These are phyloP conservation scores for Potorous gilbertii DNA, from an alignment of 2,797 vertebrate genomes.

Conservation along the genomic window DNA sequence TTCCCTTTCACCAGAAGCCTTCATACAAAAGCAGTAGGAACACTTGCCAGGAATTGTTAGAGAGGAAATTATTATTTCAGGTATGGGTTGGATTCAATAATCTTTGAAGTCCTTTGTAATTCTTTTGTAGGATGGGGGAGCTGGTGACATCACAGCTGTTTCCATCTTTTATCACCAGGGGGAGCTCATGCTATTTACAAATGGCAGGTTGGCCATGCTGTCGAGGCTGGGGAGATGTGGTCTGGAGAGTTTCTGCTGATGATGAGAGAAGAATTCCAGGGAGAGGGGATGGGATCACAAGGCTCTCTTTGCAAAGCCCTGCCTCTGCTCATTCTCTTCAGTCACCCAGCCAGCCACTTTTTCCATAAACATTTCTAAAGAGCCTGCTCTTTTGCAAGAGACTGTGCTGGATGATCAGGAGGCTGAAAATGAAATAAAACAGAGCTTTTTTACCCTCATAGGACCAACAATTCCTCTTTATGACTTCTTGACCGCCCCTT, in stretches of 20 bases:
- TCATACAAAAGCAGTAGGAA: not conserved
- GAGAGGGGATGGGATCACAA: not conserved
- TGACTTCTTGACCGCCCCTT: not conserved
- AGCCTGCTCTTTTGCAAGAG: conserved; percentile 1
- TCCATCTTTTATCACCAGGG: conserved; percentile 54
- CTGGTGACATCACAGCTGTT: not conserved
- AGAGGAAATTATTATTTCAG: not conserved
- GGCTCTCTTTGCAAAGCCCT: not conserved
- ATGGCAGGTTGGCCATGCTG: not conserved
- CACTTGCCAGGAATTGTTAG: not conserved
- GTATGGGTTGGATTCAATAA: not conserved
- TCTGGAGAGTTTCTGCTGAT: not conserved
- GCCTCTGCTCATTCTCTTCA: not conserved
- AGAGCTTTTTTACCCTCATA: conserved; percentile 24
- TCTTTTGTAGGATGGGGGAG: not conserved
- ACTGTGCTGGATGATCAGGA: not conserved
- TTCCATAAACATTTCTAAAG: not conserved
- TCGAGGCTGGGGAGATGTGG: not conserved
- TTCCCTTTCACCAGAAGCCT: not conserved
- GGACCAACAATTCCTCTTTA: not conserved
- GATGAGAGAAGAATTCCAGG: not conserved
- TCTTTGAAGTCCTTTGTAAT: not conserved
- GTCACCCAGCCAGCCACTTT: not conserved
- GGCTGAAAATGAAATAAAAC: not conserved
- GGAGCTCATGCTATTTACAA: conserved; percentile 53